These are phyloP conservation scores for Protosalanx chinensis DNA, from an alignment of 2,797 vertebrate species.

Conservation along the genomic window DNA sequence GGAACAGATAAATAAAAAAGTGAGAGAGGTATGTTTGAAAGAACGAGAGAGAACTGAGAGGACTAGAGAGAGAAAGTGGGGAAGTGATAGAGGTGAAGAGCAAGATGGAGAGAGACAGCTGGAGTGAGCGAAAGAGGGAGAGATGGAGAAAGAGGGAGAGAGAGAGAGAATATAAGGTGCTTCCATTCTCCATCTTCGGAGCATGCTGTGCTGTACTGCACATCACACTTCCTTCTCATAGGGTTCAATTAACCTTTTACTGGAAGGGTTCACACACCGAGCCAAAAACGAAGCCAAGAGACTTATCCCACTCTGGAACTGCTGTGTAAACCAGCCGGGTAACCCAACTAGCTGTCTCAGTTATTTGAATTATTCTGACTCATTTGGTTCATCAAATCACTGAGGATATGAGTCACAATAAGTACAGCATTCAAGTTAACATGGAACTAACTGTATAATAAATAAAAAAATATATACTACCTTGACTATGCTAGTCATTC, in stretches of 20 bases:
- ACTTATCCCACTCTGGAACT: slow-evolving; percentile 36
- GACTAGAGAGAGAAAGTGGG: slow-evolving; percentile 12
- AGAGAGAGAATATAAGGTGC: slow-evolving; percentile 49
- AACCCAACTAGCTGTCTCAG: slow-evolving; percentile 7
- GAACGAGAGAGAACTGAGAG: slow-evolving; percentile 13
- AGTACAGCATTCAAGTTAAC: neutral
- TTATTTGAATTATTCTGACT: slow-evolving; percentile 46
- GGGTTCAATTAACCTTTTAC: slow-evolving; percentile 70
- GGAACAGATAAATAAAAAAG: neutral
- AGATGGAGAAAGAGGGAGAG: slow-evolving; percentile 20
- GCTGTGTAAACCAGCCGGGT: slow-evolving; percentile 19
- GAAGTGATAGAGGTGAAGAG: slow-evolving; percentile 35
- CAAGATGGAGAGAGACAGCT: slow-evolving; percentile 12
- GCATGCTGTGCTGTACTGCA: slow-evolving; percentile 48
- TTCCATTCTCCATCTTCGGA: slow-evolving; percentile 57
- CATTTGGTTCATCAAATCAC: slow-evolving; percentile 22
- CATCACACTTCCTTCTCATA: slow-evolving; percentile 54
- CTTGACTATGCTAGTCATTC: too few species aligned
- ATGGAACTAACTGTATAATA: neutral
- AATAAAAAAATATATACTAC: neutral
- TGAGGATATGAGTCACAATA: slow-evolving; percentile 10
- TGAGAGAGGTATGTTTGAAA: neutral
- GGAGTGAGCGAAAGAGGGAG: slow-evolving; percentile 1
- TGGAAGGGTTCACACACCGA: slow-evolving; percentile 44
- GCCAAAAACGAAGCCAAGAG: slow-evolving; percentile 36